Evolutionary conservation across 2,888 invertebrate species (phyloP).

Genomic region (Orchestes rusci): DNA sequence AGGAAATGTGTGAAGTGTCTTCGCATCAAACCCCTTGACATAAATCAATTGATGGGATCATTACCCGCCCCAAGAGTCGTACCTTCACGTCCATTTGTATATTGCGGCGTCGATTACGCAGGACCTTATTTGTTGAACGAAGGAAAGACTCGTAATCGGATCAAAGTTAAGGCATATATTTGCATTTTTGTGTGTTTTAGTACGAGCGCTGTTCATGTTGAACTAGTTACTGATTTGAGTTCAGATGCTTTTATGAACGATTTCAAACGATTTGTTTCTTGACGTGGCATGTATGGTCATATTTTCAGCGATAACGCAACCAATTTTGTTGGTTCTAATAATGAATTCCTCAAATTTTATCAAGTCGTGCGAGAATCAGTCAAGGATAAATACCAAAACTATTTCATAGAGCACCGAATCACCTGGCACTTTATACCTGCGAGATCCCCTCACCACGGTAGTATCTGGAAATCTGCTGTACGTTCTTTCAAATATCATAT

Average conservation of each 20-base stretch:
- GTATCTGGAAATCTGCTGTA: slow-evolving; percentile 2
- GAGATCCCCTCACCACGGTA: slow-evolving; percentile 5
- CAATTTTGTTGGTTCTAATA: no score
- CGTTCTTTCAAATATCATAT: slow-evolving; percentile 4
- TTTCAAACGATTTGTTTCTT: no score
- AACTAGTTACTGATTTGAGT: no score
- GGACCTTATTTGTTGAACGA: slow-evolving; percentile 8
- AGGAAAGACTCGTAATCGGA: neutral
- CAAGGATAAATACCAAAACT: neutral
- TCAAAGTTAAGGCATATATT: slow-evolving; percentile 1
- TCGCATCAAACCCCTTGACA: slow-evolving; percentile 10
- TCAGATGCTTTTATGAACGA: no score
- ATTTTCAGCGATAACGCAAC: no score
- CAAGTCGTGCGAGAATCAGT: neutral
- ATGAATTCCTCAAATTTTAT: no score
- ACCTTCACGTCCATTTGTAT: slow-evolving; percentile 4
- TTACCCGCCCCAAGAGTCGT: slow-evolving; percentile 16
- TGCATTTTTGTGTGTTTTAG: no score
- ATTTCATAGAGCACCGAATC: slow-evolving; percentile 3
- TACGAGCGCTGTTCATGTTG: no score
- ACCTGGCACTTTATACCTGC: slow-evolving; percentile 2
- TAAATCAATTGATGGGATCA: slow-evolving; percentile 20
- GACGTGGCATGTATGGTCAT: no score
- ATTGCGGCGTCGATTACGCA: slow-evolving; percentile 3
- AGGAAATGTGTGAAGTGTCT: slow-evolving; percentile 22